Evolutionary conservation across 2,797 vertebrate genomes (phyloP), one percentile per base, ranked within the genome.

Genomic region (Pseudochirops cupreus): DNA sequence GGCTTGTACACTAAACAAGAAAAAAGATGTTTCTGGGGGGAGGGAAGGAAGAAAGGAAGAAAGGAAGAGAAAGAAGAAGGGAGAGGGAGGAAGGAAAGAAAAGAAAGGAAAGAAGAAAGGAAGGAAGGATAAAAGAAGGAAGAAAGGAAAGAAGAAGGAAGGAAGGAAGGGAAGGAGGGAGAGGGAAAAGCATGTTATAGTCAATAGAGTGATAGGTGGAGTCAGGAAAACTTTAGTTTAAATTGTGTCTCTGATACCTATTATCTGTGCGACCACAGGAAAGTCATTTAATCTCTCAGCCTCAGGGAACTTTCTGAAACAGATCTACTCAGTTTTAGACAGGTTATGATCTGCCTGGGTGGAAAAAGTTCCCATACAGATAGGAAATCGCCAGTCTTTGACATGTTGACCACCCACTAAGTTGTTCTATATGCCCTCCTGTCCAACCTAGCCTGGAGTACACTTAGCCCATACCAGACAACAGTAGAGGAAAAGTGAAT

Each of bases 391-490:
- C 21, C 39, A 50, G 1, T 87, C 74, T 87, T 46, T 50, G 74
- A 46, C 74, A 26, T 26, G 24, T 11, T 50, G 74, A 87, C 39
- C 39, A 87, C 39, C 13, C 87, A 21, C 90, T 74, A 89, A 82
- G 39, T 91, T 90, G 6, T 92, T 90, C 29, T 39, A 26, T 93
- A 56, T 94, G 93, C 96, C 96, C 7, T 92, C 29, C 24, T 87
- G 9, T 46, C 33, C 91, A 57, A 0, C 10, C 91, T 58, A 94
- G n/a, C 28, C n/a, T 96, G 50, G 74, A 93, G 16, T 90, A n/a
- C 26, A 95, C 5, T n/a, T 92, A 91, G 10, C 0, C 33, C 21
- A 90, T 95, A 82, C 87, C 11, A 9, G 39, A 52, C 91, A 28
- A 6, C 18, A 24, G 16, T 55, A 33, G 55, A 53, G 53, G 39